A percentile compares a stretch with the other conserved stretches of the same genome.
phyloP scores from a whole-genome alignment of 2,888 invertebrate species.

The Crocallis elinguaria region DNA sequence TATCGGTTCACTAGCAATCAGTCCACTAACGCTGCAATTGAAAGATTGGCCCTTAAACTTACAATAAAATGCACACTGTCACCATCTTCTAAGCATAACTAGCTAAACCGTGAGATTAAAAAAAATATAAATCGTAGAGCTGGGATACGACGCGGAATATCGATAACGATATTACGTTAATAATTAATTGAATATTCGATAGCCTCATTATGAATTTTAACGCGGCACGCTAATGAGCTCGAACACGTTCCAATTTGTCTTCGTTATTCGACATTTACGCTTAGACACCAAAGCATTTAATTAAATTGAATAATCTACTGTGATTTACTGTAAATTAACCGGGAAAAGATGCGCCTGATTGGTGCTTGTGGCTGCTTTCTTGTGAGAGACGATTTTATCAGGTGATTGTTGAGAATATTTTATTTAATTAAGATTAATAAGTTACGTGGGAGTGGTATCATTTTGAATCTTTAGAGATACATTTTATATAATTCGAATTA shows the following conservation, averaged over 20 bases:
- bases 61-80: no score
- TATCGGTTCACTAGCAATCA: no score
- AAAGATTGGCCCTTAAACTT: no score
- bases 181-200: conserved; percentile 76
- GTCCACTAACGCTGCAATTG: no score
- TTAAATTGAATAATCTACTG: conserved; percentile 63
- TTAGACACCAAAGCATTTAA: conserved; percentile 54
- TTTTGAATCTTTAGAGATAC: no score
- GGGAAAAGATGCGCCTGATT: conserved; percentile 31
- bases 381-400: conserved; percentile 34
- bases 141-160: conserved; percentile 45
- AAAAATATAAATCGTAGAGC: conserved; percentile 42
- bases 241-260: conserved; percentile 69
- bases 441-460: not conserved
- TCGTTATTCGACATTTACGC: conserved; percentile 65
- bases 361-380: conserved; percentile 25
- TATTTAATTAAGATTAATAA: no score
- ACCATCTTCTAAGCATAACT: no score
- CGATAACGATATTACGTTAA: conserved; percentile 69
- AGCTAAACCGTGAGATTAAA: conserved; percentile 46
- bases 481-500: no score
- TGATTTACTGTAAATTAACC: conserved; percentile 66
- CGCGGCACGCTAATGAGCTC: conserved; percentile 67
- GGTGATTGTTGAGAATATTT: not conserved
- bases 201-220: conserved; percentile 79